Conservation (phyloP, 2,113 vertebrate species). For the Chloropsis hardwickii region DNA sequence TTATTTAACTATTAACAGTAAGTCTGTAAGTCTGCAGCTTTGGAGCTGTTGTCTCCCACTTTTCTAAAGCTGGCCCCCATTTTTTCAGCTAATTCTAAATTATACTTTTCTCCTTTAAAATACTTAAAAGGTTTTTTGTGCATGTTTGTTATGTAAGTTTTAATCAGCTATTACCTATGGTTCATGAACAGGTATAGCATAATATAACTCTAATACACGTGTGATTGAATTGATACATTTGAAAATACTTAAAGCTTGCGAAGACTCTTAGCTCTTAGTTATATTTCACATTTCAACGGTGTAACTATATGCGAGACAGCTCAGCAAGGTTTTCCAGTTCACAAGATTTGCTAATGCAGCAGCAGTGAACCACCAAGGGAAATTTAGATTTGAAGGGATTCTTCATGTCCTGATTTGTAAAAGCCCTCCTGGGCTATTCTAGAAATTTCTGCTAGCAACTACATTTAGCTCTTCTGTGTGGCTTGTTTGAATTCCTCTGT, state of each 20-base stretch:
- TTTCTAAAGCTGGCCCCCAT: no score
- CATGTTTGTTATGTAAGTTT: background rate
- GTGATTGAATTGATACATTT: background rate
- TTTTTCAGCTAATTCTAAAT: background rate
- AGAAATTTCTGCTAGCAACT: conserved; percentile 36
- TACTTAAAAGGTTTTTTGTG: background rate
- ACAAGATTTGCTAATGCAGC: conserved; percentile 26
- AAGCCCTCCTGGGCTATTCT: background rate
- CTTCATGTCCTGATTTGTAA: conserved; percentile 40
- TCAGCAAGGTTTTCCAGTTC: conserved; percentile 33
- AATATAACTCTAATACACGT: background rate
- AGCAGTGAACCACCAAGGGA: conserved; percentile 16
- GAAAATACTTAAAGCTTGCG: background rate
- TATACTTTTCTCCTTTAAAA: background rate
- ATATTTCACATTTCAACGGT: background rate
- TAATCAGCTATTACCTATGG: background rate
- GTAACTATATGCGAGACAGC: background rate
- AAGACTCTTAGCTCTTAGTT: background rate
- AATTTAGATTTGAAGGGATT: conserved; percentile 54
- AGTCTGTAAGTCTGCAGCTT: background rate
- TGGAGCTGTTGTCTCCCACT: background rate
- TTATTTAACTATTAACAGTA: background rate
- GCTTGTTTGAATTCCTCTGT: background rate
- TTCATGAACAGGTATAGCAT: background rate
- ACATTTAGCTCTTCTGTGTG: background rate